These are phyloP conservation scores for Babyrousa celebensis DNA, from an alignment of 2,797 vertebrate genomes.

Conservation along the genomic window DNA sequence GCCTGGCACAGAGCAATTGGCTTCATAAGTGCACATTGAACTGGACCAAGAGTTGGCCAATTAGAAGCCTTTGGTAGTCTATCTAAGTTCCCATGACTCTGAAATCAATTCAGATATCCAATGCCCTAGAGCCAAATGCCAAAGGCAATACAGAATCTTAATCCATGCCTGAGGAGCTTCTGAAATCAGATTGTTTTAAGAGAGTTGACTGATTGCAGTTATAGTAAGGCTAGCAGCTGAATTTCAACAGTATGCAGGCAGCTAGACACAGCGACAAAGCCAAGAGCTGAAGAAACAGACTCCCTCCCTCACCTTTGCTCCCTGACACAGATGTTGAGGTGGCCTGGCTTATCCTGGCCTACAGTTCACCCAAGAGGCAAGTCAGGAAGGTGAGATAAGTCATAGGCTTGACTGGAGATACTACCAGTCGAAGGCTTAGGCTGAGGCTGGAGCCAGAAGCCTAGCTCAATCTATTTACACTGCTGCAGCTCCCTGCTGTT, in stretches of 20 bases:
- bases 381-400: neutral
- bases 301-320: slow-evolving; percentile 10
- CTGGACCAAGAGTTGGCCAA: slow-evolving; percentile 55
- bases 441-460: slow-evolving; percentile 20
- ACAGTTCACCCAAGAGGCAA: slow-evolving; percentile 40
- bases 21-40: slow-evolving; percentile 45
- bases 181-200: slow-evolving; percentile 65
- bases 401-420: neutral
- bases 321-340: slow-evolving; percentile 44
- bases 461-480: neutral
- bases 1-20: slow-evolving; percentile 45
- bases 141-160: slow-evolving; percentile 69
- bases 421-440: slow-evolving; percentile 12
- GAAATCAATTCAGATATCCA: slow-evolving; percentile 62
- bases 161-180: slow-evolving; percentile 45
- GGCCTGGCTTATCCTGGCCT: neutral
- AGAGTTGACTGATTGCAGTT: slow-evolving; percentile 56
- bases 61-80: slow-evolving; percentile 58
- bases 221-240: slow-evolving; percentile 53
- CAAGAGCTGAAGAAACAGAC: slow-evolving; percentile 45
- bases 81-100: slow-evolving; percentile 17
- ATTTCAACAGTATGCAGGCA: slow-evolving; percentile 7
- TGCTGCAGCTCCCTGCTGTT: neutral
- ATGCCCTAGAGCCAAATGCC: neutral
- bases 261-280: slow-evolving; percentile 44